Base-by-base conservation (phyloP, 92 coral and sea anemone genomes). In the Phymanthus crucifer region DNA sequence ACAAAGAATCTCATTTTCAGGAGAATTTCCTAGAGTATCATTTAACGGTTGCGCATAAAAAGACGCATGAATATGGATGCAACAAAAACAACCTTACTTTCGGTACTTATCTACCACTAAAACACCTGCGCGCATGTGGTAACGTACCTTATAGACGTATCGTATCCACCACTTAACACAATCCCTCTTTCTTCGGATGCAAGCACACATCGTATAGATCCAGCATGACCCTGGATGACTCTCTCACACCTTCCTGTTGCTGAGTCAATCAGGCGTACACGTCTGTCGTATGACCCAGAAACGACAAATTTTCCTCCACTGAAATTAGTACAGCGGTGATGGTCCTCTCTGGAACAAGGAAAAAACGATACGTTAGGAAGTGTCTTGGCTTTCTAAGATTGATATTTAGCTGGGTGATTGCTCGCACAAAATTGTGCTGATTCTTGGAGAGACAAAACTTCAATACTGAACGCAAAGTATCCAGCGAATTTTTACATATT, bases 181-280 rank as follows among this genome's bases (percentile, higher is more conserved):
- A 93, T 78, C 35, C 91, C 95, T 83, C 92, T 84, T 47, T 86
- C 91, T 32, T 95, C 98, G 18, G 93, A 85, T 58, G 93, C 86
- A 71, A 50, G 77, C 36, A 95, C 92, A 84, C 98, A 93, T 78
- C 93, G 88, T 31, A 95, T 90, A 29, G 98, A 95, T 12, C 98
- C 98, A 12, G 98, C 97, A 78, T 95, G 98, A 38, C 98, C 98
- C 50, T 93, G 94, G 50, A 95, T 95, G 54, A 82, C 88, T 47
- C 93, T 87, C 48, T 95, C 97, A 21, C 88, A 83, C 79, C 86
- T 91, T 64, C 92, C 98, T 5, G 98, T 86, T 33, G 93, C 80
- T 0, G 97, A 83, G 66, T 95, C 93, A 33, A 85, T 79, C 54
- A 95, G 90, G 38, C 91, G 85, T 23, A 95, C 97, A 73, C 86